These are phyloP conservation scores for Epicauta chinensis DNA, from an alignment of 1,140 invertebrate genomes.

Conservation along the genomic window DNA sequence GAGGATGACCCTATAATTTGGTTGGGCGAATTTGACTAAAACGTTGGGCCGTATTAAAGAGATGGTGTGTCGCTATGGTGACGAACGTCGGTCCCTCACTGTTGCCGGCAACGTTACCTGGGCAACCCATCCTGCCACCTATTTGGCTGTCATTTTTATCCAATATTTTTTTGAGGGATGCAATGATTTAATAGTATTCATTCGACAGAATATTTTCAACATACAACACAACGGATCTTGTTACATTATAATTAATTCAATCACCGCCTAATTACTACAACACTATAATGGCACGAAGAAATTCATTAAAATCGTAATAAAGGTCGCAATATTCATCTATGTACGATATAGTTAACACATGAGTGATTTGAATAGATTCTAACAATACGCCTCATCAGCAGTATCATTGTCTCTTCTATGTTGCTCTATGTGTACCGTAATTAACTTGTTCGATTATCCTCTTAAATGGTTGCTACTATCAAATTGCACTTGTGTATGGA, in stretches of 20 bases:
- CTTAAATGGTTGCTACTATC: background rate
- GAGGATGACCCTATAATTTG: constrained; percentile 1
- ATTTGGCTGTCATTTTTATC: too few relatives aligned
- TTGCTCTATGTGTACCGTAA: constrained; percentile 10
- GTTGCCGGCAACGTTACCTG: constrained; percentile 6
- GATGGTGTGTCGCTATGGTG: constrained; percentile 2
- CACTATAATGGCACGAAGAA: too few relatives aligned
- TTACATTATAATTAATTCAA: too few relatives aligned
- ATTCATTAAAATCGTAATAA: too few relatives aligned
- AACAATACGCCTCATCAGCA: constrained; percentile 18
- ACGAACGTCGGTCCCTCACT: background rate
- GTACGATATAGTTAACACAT: constrained; percentile 14
- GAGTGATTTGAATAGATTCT: constrained; percentile 8
- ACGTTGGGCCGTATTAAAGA: background rate
- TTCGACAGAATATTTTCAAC: too few relatives aligned
- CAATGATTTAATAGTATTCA: too few relatives aligned
- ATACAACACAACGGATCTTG: too few relatives aligned
- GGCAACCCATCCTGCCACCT: background rate
- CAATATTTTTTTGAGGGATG: too few relatives aligned
- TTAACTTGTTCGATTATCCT: constrained; percentile 18
- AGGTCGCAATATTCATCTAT: too few relatives aligned
- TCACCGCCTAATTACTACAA: too few relatives aligned
- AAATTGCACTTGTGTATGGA: background rate
- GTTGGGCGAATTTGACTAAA: background rate
- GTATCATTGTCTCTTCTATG: constrained; percentile 13